phyloP scores from a whole-genome alignment of 2,888 invertebrate genomes.

The Melieria picta region DNA sequence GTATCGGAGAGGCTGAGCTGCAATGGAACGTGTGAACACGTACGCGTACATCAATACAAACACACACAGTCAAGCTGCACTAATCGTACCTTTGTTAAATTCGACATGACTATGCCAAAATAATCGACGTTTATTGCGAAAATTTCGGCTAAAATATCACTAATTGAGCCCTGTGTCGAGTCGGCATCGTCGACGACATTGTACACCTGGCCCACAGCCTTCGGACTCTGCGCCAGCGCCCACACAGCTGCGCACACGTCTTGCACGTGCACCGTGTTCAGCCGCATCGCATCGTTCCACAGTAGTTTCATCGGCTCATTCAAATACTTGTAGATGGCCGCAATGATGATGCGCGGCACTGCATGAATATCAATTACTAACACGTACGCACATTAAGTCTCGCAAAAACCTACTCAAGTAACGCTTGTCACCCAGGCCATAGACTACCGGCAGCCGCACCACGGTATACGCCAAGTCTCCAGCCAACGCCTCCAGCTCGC shows the following conservation, averaged over 20 bases:
- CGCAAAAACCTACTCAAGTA: slow-evolving; percentile 76
- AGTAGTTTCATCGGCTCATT: slow-evolving; percentile 91
- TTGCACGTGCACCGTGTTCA: slow-evolving; percentile 87
- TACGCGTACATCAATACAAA: too few species aligned
- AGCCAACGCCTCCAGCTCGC: slow-evolving; percentile 75
- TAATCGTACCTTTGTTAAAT: slow-evolving; percentile 77
- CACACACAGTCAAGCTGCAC: not conserved
- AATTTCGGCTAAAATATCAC: slow-evolving; percentile 81
- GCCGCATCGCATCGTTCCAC: slow-evolving; percentile 84
- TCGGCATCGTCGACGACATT: slow-evolving; percentile 86
- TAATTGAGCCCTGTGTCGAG: slow-evolving; percentile 86
- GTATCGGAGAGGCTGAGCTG: slow-evolving; percentile 82
- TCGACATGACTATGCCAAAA: slow-evolving; percentile 83
- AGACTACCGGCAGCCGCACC: slow-evolving; percentile 85
- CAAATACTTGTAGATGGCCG: slow-evolving; percentile 87
- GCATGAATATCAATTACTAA: slow-evolving; percentile 46
- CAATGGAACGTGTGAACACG: slow-evolving; percentile 38
- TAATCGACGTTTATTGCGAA: slow-evolving; percentile 89
- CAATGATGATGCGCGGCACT: slow-evolving; percentile 88
- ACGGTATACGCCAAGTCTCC: slow-evolving; percentile 78
- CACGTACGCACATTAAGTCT: not conserved
- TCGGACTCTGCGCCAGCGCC: slow-evolving; percentile 71
- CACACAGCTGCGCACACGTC: slow-evolving; percentile 88
- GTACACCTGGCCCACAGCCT: slow-evolving; percentile 74
- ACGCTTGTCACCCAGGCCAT: slow-evolving; percentile 84